Evolutionary conservation across 2,888 invertebrate species (phyloP).

Genomic region (Brenthis ino): DNA sequence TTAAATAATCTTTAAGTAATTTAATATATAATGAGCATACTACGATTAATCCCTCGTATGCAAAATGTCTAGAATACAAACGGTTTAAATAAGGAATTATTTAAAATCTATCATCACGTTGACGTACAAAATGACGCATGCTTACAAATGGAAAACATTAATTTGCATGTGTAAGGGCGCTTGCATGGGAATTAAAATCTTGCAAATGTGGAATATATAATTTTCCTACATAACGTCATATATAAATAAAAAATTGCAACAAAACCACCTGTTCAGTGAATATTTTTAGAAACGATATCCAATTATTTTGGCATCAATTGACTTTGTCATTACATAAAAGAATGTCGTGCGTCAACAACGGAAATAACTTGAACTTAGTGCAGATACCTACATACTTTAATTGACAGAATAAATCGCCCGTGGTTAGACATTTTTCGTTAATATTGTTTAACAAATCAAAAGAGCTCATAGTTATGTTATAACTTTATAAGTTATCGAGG

Average conservation of each 20-base stretch:
- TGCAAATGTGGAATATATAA: neutral
- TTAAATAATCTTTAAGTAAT: no score
- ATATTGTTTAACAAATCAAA: no score
- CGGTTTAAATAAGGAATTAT: neutral
- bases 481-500: no score
- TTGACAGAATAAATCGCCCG: no score
- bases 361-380: slow-evolving; percentile 25
- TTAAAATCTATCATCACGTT: slow-evolving; percentile 26
- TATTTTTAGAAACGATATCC: slow-evolving; percentile 25
- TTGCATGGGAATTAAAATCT: slow-evolving; percentile 1
- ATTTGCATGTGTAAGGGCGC: slow-evolving; percentile 15
- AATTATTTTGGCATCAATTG: slow-evolving; percentile 32
- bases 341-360: slow-evolving; percentile 25
- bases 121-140: slow-evolving; percentile 37
- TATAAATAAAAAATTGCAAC: neutral
- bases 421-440: no score
- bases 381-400: neutral
- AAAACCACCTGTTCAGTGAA: slow-evolving; percentile 5
- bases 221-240: neutral
- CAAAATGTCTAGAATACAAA: slow-evolving; percentile 3
- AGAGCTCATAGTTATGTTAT: no score
- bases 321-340: slow-evolving; percentile 25
- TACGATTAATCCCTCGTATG: neutral
- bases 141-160: slow-evolving; percentile 35
- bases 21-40: no score